A percentile compares a stretch with the other conserved stretches of the same genome.
Evolutionary conservation across 2,797 vertebrate species (phyloP).

Genomic region (Enteromius unitaeniatus): DNA sequence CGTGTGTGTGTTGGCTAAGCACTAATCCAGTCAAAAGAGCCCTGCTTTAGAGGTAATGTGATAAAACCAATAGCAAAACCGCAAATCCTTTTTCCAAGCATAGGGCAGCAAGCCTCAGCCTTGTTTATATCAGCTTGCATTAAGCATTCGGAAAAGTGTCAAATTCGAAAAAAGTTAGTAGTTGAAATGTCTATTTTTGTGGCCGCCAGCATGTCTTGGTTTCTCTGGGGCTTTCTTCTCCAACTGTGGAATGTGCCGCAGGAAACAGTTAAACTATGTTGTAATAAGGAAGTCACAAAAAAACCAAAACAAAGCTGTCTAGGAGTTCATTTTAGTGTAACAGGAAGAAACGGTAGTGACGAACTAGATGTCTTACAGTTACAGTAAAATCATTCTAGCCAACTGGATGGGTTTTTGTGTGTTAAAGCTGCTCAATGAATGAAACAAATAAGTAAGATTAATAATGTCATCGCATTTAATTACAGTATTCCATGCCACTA

Average conservation of each 20-base stretch:
- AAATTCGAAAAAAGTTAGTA: not conserved
- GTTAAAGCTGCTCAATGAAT: not conserved
- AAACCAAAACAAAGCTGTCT: not conserved
- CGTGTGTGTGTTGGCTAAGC: constrained; percentile 30
- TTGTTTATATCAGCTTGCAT: not conserved
- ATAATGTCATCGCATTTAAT: not conserved
- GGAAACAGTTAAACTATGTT: constrained; percentile 14
- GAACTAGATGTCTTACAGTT: not conserved
- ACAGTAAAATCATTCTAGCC: not conserved
- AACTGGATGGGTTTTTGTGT: not conserved
- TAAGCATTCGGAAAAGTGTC: not conserved
- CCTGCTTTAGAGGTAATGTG: constrained; percentile 44
- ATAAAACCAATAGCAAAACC: constrained; percentile 45
- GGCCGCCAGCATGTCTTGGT: not conserved
- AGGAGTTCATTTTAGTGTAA: not conserved
- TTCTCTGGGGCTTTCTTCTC: not conserved
- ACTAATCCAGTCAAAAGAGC: constrained; percentile 50
- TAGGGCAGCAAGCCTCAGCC: not conserved
- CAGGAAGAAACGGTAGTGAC: not conserved
- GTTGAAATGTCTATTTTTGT: not conserved
- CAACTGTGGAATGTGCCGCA: constrained; percentile 13
- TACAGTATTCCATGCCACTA: not conserved
- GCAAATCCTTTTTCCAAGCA: constrained; percentile 7
- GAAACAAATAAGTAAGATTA: not conserved
- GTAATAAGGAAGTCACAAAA: constrained; percentile 30